Evolutionary conservation across 1,140 invertebrate genomes (phyloP), one percentile per base, ranked within the genome.

Genomic region (Vanessa tameamea): DNA sequence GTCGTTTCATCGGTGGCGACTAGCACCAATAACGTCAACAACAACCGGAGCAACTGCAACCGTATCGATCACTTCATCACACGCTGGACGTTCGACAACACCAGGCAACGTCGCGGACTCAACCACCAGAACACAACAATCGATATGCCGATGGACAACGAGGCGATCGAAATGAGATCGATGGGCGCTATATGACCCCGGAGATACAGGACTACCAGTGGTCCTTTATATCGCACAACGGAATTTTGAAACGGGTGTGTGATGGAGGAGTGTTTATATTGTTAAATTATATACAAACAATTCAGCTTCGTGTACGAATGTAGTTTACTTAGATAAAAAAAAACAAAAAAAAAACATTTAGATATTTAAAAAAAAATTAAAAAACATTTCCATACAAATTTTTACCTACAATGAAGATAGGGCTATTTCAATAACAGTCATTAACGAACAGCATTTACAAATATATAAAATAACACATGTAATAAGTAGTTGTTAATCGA

Each of bases 31-130:
- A 16, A 73, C 73, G 12, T 9, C 53, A 6, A 16, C 53, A 23
- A 23, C 53, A 11, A 11, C 9, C 53, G 53, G 16, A 11, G 50
- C 15, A 53, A 57, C 53, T 57, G 9, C 13, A 80, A 75, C 9
- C 77, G 75, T n/a, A 57, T 69, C 2, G 79, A 81, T 8, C 72
- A 75, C 14, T 82, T 75, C 79, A 85, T 89, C 70, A 75, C 71
- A 4, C 73, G 83, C 2, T 89, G 86, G 84, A 88, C 76, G 2
- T 87, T 88, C 73, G 82, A 88, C 78, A 87, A 87, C 76, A 83
- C 73, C 66, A 78, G 82, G 7, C 81, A 82, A 23, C 53, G 55
- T 72, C 76, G 9, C 73, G 65, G 2, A 14, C 50, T 65, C 48
- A 47, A n/a, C n/a, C 37, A 2, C n/a, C 48, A 2, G 50, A 53